Base-by-base conservation (phyloP, 2,888 invertebrate species). In the Polyommatus iphigenia region DNA sequence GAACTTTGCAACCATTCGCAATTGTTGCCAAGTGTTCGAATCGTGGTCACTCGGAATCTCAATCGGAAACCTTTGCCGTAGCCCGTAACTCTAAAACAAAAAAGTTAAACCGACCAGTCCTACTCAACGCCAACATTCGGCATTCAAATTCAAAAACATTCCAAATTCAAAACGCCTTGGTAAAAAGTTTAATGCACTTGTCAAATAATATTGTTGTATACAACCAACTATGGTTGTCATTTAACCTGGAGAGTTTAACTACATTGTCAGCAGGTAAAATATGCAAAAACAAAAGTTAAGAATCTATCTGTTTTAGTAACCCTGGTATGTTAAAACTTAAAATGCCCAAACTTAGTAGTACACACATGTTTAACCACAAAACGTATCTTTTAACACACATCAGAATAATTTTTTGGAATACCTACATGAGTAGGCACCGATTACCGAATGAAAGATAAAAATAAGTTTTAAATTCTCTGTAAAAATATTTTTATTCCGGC, bases 1-100 rank as follows among this genome's bases (percentile, higher is more conserved):
- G 90, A 90, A 91, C 90, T 89, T 90, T 90, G 91, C 87, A 86
- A 86, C 85, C 85, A 84, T 83, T 85, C 83, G 82, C 81, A 83
- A 82, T 81, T 82, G 80, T 85, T 83, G 81, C 83, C 82, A 81
- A 79, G 76, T 78, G 79, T 79, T 80, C 73, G 50, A 67, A 29
- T 29, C 18, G 24, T 77, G 79, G 57, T 76, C 62, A 71, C 24
- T 29, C 67, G 20, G 67, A 72, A 75, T 50, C 54, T 75, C 50
- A 78, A 78, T 76, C 77, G n/a, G 77, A 77, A 32, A 75, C 78
- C 76, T 75, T 29, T 67, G 67, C 29, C 67, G 8, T 67, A 32
- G n/a, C 59, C 20, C 5, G 29, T 62, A 20, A 10, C 24, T 62
- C 59, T 67, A 67, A 29, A 29, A 67, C 29, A 67, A 29, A 67